Evolutionary conservation across 2,113 vertebrate species (phyloP).

Genomic region (Parotia lawesii): DNA sequence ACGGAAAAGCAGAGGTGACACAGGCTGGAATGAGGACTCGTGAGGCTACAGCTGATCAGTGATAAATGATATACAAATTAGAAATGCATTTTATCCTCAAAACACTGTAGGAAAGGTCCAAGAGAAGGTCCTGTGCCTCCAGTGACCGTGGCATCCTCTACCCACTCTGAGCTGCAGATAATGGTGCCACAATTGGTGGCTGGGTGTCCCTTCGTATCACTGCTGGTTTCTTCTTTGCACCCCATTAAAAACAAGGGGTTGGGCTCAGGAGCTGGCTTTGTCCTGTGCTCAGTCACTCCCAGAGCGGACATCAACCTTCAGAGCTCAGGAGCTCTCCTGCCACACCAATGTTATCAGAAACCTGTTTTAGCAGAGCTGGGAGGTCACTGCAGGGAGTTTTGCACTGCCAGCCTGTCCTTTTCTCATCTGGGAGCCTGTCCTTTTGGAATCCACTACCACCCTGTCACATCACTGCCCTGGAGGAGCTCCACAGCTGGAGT

Average conservation of each 20-base stretch:
- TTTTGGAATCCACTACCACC: neutral
- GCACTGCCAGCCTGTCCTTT: neutral
- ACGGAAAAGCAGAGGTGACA: neutral
- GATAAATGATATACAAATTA: neutral
- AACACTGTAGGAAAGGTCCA: neutral
- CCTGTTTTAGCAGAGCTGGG: neutral
- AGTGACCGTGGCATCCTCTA: neutral
- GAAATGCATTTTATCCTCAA: neutral
- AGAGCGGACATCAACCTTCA: no score
- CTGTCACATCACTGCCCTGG: neutral
- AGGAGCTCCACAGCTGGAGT: neutral
- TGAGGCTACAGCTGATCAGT: neutral
- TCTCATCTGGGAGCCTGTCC: neutral
- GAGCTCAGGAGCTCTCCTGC: neutral
- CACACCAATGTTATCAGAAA: neutral
- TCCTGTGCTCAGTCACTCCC: neutral
- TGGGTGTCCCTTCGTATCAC: neutral
- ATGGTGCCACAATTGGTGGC: fast-evolving
- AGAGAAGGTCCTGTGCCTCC: neutral
- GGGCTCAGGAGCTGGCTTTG: neutral
- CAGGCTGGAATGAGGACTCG: neutral
- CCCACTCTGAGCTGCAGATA: neutral
- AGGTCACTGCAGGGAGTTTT: neutral
- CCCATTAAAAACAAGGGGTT: neutral
- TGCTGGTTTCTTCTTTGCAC: neutral